Conservation (phyloP, 2,113 vertebrate genomes). For the Tragulus kanchil region DNA sequence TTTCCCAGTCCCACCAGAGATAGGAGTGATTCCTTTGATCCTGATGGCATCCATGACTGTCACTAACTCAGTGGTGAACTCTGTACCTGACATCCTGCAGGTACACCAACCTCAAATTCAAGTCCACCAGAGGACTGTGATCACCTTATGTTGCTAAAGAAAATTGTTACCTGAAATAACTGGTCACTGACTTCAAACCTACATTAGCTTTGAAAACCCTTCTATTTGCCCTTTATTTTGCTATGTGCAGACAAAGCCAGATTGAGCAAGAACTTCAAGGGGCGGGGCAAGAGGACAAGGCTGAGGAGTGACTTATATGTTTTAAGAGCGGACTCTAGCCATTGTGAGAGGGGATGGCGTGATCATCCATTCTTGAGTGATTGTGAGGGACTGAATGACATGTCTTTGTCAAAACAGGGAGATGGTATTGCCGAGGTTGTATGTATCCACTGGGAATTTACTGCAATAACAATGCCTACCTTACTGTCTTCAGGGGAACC, state of each 20-base stretch:
- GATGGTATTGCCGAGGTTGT: not conserved
- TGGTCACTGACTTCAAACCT: not conserved
- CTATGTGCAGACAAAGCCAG: not conserved
- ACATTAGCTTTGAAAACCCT: not conserved
- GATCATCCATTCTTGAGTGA: not conserved
- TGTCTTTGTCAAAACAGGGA: not conserved
- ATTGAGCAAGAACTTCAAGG: not conserved
- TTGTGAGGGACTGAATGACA: not conserved
- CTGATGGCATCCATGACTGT: not conserved
- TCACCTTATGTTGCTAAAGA: not conserved
- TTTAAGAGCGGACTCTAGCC: not conserved
- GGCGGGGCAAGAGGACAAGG: not conserved
- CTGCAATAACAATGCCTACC: not conserved
- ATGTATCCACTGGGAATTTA: not conserved
- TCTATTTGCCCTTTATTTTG: not conserved
- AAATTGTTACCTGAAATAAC: not conserved
- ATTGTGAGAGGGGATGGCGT: not conserved
- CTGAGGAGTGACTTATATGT: not conserved
- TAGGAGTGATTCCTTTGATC: not conserved
- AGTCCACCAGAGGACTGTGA: not conserved
- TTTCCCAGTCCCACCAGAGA: no score
- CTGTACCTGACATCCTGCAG: not conserved
- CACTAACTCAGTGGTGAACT: not conserved
- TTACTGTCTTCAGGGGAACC: not conserved
- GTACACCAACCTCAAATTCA: not conserved